Base-by-base conservation (phyloP, 2,113 vertebrate species). In the Microcebus tavaratra region DNA sequence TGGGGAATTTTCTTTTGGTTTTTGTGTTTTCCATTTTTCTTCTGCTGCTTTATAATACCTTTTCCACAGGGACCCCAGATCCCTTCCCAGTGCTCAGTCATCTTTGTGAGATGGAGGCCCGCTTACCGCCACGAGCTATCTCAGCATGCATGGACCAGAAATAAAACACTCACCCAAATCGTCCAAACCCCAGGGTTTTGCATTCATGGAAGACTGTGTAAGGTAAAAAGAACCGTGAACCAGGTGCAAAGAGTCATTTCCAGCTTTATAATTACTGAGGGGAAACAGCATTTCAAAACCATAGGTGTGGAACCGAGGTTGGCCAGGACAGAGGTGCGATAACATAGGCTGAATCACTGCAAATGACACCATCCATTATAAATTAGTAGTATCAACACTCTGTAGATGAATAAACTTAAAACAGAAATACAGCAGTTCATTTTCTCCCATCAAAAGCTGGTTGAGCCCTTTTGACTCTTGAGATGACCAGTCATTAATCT, bases 401-500 rank as follows among this genome's bases (percentile, higher is more conserved):
- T 93, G 90, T 23, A 96, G 31, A 93, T 97, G 79, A 96, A 65
- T 97, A 81, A 72, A 65, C 45, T 8, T 45, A 97, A 86, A 96
- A 95, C 73, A 34, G 63, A 96, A 97, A 97, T 27, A 90, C 8
- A 84, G 91, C 73, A 57, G 87, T 91, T 97, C 65, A 55, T 88
- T 90, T 97, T 96, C 95, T 99, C 99, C 99, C 98, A 98, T 98
- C 98, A 98, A 97, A 99, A 99, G 98, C 97, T 94, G 98, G 98
- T 98, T 98, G 97, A 98, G 97, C 98, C 98, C 98, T 98, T 98
- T 99, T 97, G 98, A 99, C 98, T 98, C 98, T 97, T 98, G 98
- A 99, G 99, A 99, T 96, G 98, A 95, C 96, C 98, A 98, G 97
- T 98, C 98, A 98, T 98, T 99, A 98, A 98, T 98, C 98, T 99